Percentiles rank a stretch among this genome's conserved stretches.
These are phyloP conservation scores for Aricia agestis DNA, from an alignment of 1,140 invertebrate species.

Conservation along the genomic window DNA sequence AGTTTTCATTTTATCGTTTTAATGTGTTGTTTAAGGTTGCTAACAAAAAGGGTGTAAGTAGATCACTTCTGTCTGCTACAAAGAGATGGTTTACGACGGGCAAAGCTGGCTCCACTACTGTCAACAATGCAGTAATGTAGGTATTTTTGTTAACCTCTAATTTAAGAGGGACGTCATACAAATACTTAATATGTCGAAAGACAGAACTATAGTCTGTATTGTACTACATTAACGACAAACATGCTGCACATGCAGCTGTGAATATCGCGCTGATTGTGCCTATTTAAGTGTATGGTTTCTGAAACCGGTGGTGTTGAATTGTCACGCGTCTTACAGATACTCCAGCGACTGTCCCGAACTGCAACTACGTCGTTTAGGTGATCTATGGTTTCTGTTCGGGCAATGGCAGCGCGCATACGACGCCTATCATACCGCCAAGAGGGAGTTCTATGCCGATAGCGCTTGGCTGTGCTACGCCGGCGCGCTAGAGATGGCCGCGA, in stretches of 20 bases:
- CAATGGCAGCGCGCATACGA: slow-evolving; percentile 94
- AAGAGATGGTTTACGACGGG: slow-evolving; percentile 96
- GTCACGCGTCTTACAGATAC: slow-evolving; percentile 78
- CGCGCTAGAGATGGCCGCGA: slow-evolving; percentile 95
- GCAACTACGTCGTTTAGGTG: slow-evolving; percentile 93
- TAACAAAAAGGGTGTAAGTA: slow-evolving; percentile 93
- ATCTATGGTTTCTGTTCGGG: slow-evolving; percentile 97
- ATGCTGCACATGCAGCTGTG: too few species aligned
- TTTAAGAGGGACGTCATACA: too few species aligned
- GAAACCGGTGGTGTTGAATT: neutral
- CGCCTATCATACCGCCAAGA: slow-evolving; percentile 95
- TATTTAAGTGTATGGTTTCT: too few species aligned
- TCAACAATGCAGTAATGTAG: slow-evolving; percentile 89
- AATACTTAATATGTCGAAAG: too few species aligned
- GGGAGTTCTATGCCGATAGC: slow-evolving; percentile 96
- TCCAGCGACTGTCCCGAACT: slow-evolving; percentile 93
- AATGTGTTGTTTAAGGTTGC: slow-evolving; percentile 75
- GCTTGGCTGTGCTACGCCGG: slow-evolving; percentile 98
- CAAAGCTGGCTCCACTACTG: slow-evolving; percentile 84
- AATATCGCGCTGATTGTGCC: too few species aligned
- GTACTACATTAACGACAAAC: too few species aligned
- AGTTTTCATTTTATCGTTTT: too few species aligned
- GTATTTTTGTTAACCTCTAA: slow-evolving; percentile 28
- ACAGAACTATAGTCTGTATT: too few species aligned
- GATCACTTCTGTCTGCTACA: slow-evolving; percentile 94